Base-by-base conservation (phyloP, 2,888 invertebrate species). In the Troides aeacus region DNA sequence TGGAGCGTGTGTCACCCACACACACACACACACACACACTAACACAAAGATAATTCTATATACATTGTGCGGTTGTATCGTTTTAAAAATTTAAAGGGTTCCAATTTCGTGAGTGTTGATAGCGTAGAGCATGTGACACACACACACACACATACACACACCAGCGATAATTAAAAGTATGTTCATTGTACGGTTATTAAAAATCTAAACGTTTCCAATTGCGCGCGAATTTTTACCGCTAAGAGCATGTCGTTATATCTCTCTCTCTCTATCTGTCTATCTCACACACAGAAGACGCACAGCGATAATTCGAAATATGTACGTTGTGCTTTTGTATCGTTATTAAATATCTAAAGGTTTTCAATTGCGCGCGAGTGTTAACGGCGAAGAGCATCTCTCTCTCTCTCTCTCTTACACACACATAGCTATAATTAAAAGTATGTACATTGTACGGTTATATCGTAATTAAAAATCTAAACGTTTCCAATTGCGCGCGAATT, bases 271-370 rank as follows among this genome's bases (percentile, higher is more conserved):
- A 6, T 21, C 1, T 21, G 21, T 21, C 21, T 21, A 36, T 60
- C 50, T n/a, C 58, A 50, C 42, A 62, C 62, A 68, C 30, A 62
- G 58, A 57, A 56, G 62, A 62, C 62, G 58, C 30, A 62, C 46
- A 68, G 64, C 46, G 58, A 66, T 65, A 63, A 70, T 58, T 57
- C 66, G 53, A 50, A 66, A 60, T 62, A 42, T 56, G 56, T 21
- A 21, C 63, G 64, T 21, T 23, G 59, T 53, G 53, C 50, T 39
- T 53, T 64, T 61, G 61, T 39, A 57, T 57, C 53, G 64, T 64
- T 64, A 68, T 64, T 68, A 64, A 69, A 67, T 56, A 56, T 21
- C n/a, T 24, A 64, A 69, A 64, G 61, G 42, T 24, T 59, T 67
- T 56, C 60, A 64, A 68, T 69, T 69, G 64, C 60, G 59, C 24